phyloP scores from a whole-genome alignment of 2,797 vertebrate species.

The Agapornis canus region DNA sequence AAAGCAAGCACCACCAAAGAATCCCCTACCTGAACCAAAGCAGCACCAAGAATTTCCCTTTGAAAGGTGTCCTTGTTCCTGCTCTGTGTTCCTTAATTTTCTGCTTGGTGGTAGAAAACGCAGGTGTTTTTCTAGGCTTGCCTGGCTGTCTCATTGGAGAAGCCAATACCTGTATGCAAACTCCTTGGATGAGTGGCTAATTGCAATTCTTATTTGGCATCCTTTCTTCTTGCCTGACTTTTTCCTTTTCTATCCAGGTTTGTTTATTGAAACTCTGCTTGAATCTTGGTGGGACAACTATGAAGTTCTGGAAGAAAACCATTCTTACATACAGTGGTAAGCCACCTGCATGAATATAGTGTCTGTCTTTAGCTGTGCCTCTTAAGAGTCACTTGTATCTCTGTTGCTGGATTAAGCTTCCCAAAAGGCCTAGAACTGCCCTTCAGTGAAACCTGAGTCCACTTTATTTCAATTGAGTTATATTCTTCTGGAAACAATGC shows the following conservation, averaged over 20 bases:
- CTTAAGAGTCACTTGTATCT: background rate
- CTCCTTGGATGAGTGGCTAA: background rate
- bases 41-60: background rate
- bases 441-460: background rate
- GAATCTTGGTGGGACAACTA: constrained; percentile 88
- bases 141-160: background rate
- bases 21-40: background rate
- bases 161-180: background rate
- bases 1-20: background rate
- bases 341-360: background rate
- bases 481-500: background rate
- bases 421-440: background rate
- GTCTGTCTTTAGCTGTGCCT: background rate
- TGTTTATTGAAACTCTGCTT: constrained; percentile 85
- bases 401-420: background rate
- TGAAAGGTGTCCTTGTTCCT: background rate
- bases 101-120: background rate
- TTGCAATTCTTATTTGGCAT: background rate
- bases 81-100: background rate
- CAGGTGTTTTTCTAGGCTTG: background rate
- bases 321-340: constrained; percentile 98
- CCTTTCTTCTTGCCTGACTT: background rate
- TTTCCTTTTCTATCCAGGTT: constrained; percentile 73
- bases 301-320: constrained; percentile 88
- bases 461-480: background rate